Percentiles rank a stretch among this genome's conserved stretches.
Conservation (phyloP, 2,113 vertebrate genomes). For the Perca schrenkii region DNA sequence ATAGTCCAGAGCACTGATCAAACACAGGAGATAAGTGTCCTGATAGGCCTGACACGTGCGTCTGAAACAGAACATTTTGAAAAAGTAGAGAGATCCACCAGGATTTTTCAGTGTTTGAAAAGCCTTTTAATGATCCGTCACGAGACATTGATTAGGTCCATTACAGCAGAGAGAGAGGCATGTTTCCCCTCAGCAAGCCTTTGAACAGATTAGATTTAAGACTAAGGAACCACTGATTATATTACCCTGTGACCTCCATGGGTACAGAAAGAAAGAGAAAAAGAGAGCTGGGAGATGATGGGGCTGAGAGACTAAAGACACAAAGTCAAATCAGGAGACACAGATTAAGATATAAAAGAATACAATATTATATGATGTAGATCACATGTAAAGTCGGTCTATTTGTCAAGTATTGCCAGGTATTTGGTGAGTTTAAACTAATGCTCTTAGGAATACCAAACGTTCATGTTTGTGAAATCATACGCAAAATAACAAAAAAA, state of each 20-base stretch:
- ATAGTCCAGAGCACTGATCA: constrained; percentile 39
- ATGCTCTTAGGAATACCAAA: constrained; percentile 25
- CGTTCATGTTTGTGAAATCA: constrained; percentile 6
- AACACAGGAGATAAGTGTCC: constrained; percentile 52
- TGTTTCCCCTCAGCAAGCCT: constrained; percentile 69
- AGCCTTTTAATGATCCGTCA: constrained; percentile 81
- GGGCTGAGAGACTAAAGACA: constrained; percentile 4
- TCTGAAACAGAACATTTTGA: not conserved
- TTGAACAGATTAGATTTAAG: constrained; percentile 72
- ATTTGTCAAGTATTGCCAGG: constrained; percentile 80
- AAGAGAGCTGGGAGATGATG: not conserved
- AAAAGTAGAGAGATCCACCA: constrained; percentile 75
- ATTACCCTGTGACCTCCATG: constrained; percentile 51
- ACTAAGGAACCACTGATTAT: constrained; percentile 46
- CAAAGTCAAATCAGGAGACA: constrained; percentile 1
- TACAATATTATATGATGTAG: constrained; percentile 51
- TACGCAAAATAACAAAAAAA: constrained; percentile 8
- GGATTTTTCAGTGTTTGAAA: constrained; percentile 70
- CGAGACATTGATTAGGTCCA: constrained; percentile 75
- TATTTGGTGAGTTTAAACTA: constrained; percentile 68
- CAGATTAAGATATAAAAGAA: constrained; percentile 34
- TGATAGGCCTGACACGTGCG: constrained; percentile 13
- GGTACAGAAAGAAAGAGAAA: constrained; percentile 29
- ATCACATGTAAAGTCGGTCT: constrained; percentile 32
- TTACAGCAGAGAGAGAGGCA: constrained; percentile 74